Base-by-base conservation (phyloP, 2,113 vertebrate genomes). In the Pachyramphus minor region DNA sequence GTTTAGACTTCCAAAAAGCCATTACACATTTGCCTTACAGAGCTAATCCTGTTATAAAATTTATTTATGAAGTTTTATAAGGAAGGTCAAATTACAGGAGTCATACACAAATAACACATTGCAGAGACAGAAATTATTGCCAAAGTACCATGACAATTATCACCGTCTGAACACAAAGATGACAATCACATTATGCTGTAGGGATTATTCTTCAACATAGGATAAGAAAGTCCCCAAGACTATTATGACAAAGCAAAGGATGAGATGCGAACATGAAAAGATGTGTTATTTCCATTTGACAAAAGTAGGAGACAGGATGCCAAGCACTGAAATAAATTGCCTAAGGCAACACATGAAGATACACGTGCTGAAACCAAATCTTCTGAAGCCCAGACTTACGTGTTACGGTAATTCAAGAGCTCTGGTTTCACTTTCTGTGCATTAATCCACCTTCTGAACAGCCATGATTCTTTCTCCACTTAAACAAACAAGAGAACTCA, bases 341-440 rank as follows among this genome's bases (percentile, higher is more conserved):
- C 71, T 80, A 11, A 89, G 76, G 96, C 79, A 90, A 64, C 53
- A 33, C 3, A 24, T 35, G 79, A 68, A 72, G 75, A 92, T 25
- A 63, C 52, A 86, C 1, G 2, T 60, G 75, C 75, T 76, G 83
- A 73, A 95, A 86, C 67, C 74, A 64, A 86, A 92, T 31, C 66
- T 93, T 72, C 62, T 73, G 58, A 90, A 95, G 78, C 42, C 52
- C 71, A 89, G 83, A 59, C 23, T 77, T 45, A 22, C 0, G 5
- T 89, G 50, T 89, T 52, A 45, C 0, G 0, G 84, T 77, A 88
- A 89, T 62, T 58, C 59, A 84, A 27, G 62, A 68, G 35, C 82
- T 95, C 88, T 83, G 85, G 25, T 90, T 95, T 88, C 82, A 62
- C 56, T 42, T 82, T 52, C 39, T 85, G 88, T 79, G 71, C 74